phyloP scores from a whole-genome alignment of 2,888 invertebrate species.

The Drosophila crucigera region DNA sequence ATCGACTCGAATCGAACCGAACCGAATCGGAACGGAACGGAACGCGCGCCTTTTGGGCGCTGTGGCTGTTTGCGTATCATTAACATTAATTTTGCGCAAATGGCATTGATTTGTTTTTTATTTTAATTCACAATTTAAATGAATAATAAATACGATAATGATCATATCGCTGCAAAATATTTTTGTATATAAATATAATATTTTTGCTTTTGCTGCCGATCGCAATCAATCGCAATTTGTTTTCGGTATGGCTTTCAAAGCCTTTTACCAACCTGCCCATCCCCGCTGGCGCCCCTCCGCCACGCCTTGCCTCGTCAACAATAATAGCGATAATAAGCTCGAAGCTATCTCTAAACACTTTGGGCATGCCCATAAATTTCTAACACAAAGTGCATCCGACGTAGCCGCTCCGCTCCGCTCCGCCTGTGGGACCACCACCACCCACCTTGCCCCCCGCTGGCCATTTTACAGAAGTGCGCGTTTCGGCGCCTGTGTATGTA shows the following conservation, averaged over 20 bases:
- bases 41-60: conserved; percentile 22
- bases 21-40: neutral
- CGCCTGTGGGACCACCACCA: neutral
- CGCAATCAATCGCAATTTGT: conserved; percentile 36
- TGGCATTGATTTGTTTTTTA: conserved; percentile 75
- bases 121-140: conserved; percentile 63
- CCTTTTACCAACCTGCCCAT: neutral
- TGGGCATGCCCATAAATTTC: conserved; percentile 61
- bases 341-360: conserved; percentile 33
- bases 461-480: neutral
- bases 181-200: conserved; percentile 22
- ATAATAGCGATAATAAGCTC: conserved; percentile 19
- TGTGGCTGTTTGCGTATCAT: conserved; percentile 47
- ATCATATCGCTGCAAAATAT: conserved; percentile 36
- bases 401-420: neutral
- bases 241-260: conserved; percentile 26
- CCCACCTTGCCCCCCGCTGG: neutral
- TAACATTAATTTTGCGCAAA: conserved; percentile 66
- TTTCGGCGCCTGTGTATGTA: conserved; percentile 4
- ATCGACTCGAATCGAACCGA: neutral
- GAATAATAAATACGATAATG: conserved; percentile 25
- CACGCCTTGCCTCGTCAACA: neutral
- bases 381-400: conserved; percentile 67
- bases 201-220: conserved; percentile 62
- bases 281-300: neutral